A percentile compares a stretch with the other conserved stretches of the same genome.
phyloP scores from a whole-genome alignment of 2,113 vertebrate species.

The Paratilapia polleni region DNA sequence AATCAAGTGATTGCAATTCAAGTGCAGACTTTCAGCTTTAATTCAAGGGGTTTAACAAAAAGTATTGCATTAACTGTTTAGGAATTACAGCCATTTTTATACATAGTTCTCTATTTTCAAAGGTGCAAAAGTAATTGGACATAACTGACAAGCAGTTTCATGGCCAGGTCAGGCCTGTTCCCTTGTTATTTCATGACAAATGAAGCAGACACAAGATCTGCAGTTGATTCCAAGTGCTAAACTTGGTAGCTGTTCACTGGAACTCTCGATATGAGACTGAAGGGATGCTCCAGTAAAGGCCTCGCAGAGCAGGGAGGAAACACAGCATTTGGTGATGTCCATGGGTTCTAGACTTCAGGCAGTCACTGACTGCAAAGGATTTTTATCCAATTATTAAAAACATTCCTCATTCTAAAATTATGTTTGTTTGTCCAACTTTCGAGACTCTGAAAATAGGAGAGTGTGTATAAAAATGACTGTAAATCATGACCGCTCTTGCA shows the following conservation, averaged over 20 bases:
- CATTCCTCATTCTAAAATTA: too few relatives aligned
- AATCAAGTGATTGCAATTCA: not conserved
- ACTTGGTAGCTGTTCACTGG: not conserved
- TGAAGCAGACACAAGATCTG: not conserved
- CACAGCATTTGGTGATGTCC: too few relatives aligned
- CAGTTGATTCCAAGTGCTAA: not conserved
- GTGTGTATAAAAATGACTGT: too few relatives aligned
- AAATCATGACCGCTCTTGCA: too few relatives aligned
- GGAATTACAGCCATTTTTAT: not conserved
- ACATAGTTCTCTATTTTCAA: not conserved
- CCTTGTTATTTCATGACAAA: not conserved
- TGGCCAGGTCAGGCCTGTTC: not conserved
- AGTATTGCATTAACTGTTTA: not conserved
- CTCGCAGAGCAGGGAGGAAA: accelerated
- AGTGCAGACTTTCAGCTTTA: not conserved
- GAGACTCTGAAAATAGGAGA: too few relatives aligned
- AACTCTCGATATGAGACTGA: not conserved
- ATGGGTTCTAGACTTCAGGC: too few relatives aligned
- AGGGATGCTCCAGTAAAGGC: not conserved
- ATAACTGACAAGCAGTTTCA: not conserved
- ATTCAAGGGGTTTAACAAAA: not conserved
- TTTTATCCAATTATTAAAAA: too few relatives aligned
- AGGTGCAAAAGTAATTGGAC: not conserved
- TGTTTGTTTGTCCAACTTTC: too few relatives aligned
- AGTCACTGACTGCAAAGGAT: too few relatives aligned